These are phyloP conservation scores for Drosophila novamexicana DNA, from an alignment of 1,140 invertebrate species.

Conservation along the genomic window DNA sequence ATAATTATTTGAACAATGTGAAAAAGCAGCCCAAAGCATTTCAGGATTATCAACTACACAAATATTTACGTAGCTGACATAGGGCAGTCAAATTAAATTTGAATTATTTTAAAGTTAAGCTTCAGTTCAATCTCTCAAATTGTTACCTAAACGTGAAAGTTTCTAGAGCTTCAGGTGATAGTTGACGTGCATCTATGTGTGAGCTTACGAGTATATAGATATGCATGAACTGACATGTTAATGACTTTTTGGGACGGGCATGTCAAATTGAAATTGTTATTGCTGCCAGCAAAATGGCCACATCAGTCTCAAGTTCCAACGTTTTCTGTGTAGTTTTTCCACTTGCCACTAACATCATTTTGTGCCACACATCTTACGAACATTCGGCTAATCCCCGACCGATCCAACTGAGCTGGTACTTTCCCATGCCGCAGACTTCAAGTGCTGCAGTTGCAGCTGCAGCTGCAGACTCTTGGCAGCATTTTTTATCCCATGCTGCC, in stretches of 20 bases:
- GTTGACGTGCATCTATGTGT: neutral
- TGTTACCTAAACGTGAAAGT: neutral
- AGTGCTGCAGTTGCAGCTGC: slow-evolving; percentile 28
- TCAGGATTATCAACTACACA: slow-evolving; percentile 41
- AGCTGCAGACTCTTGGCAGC: slow-evolving; percentile 44
- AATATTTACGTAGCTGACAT: neutral
- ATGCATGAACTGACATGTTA: slow-evolving; percentile 33
- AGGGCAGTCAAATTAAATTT: slow-evolving; percentile 5
- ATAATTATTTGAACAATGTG: slow-evolving; percentile 54
- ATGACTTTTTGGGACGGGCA: slow-evolving; percentile 31
- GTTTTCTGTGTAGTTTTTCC: slow-evolving; percentile 26
- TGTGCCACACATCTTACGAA: slow-evolving; percentile 41
- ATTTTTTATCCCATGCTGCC: slow-evolving; percentile 9
- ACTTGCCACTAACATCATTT: slow-evolving; percentile 27
- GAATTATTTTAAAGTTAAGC: neutral
- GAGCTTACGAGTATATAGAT: neutral
- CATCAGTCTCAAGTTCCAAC: slow-evolving; percentile 51
- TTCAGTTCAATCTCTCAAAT: neutral
- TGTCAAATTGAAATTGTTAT: slow-evolving; percentile 44
- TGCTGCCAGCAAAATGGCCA: slow-evolving; percentile 44
- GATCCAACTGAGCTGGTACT: slow-evolving; percentile 62
- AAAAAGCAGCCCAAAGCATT: slow-evolving; percentile 11
- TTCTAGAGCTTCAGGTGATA: neutral
- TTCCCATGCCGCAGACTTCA: slow-evolving; percentile 45
- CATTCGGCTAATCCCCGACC: slow-evolving; percentile 66